Conservation (phyloP, 1,140 invertebrate genomes). For the Agrypnia vestita region DNA sequence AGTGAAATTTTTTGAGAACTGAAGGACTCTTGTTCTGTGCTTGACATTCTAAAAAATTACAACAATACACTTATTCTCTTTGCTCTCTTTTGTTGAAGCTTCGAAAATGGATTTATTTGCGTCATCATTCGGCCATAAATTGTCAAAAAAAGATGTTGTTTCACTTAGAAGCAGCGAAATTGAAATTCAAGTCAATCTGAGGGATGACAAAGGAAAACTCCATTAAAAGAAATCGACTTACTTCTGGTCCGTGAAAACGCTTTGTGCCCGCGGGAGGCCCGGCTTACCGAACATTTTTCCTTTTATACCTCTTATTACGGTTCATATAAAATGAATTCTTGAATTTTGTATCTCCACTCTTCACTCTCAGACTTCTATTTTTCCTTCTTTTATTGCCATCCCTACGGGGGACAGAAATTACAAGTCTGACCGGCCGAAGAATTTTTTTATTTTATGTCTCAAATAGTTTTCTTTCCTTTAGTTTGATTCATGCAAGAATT, state of each 20-base stretch:
- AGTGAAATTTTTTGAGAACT: too few relatives aligned
- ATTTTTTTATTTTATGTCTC: too few relatives aligned
- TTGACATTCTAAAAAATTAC: too few relatives aligned
- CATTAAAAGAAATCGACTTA: conserved; percentile 29
- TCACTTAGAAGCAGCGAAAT: conserved; percentile 17
- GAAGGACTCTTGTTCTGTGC: too few relatives aligned
- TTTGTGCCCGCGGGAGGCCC: not conserved
- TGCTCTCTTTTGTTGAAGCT: too few relatives aligned
- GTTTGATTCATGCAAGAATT: too few relatives aligned
- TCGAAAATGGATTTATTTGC: too few relatives aligned
- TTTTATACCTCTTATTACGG: not conserved
- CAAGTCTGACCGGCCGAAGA: too few relatives aligned
- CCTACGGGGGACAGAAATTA: too few relatives aligned
- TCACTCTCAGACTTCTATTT: not conserved
- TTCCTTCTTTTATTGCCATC: not conserved
- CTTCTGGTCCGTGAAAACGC: conserved; percentile 28
- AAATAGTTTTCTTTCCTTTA: too few relatives aligned
- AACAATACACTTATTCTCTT: too few relatives aligned
- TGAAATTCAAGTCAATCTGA: conserved; percentile 33
- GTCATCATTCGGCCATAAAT: not conserved
- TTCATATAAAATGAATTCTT: not conserved
- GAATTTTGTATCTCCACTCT: not conserved
- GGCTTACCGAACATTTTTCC: not conserved
- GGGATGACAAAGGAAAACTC: conserved; percentile 9
- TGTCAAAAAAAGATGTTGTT: conserved; percentile 3